phyloP scores from a whole-genome alignment of 2,113 vertebrate genomes.

The Labeo catla region DNA sequence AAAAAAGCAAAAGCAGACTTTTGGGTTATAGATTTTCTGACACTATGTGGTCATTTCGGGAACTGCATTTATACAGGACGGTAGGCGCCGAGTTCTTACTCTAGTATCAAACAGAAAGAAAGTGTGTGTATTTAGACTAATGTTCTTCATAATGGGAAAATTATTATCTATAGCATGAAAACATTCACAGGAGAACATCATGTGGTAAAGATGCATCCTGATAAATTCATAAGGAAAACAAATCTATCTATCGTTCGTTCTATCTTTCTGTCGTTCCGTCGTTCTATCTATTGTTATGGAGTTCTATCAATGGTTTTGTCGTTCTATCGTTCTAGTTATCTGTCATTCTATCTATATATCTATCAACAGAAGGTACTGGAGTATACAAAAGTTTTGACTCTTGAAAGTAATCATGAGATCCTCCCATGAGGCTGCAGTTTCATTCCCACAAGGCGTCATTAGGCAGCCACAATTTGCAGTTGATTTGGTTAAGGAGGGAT shows the following conservation, averaged over 20 bases:
- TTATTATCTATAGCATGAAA: neutral
- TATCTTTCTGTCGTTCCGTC: too few species aligned
- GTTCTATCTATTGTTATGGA: too few species aligned
- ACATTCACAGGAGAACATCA: neutral
- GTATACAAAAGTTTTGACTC: neutral
- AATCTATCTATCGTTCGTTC: too few species aligned
- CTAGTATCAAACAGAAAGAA: neutral
- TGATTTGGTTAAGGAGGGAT: conserved; percentile 11
- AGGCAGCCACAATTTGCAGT: conserved; percentile 18
- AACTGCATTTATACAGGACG: neutral
- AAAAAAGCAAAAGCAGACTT: neutral
- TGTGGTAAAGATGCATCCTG: neutral
- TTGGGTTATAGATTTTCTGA: neutral
- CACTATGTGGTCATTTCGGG: conserved; percentile 35
- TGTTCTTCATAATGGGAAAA: conserved; percentile 14
- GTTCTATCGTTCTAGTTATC: too few species aligned
- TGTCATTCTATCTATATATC: too few species aligned
- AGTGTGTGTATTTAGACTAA: neutral
- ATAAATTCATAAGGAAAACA: neutral
- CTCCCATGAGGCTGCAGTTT: conserved; percentile 11
- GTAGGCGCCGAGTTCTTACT: neutral
- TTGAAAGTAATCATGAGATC: neutral
- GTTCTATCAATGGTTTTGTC: too few species aligned
- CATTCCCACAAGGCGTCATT: conserved; percentile 10
- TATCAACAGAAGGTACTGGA: neutral